These are phyloP conservation scores for Drosophila takahashii DNA, from an alignment of 1,140 invertebrate genomes.

Conservation along the genomic window DNA sequence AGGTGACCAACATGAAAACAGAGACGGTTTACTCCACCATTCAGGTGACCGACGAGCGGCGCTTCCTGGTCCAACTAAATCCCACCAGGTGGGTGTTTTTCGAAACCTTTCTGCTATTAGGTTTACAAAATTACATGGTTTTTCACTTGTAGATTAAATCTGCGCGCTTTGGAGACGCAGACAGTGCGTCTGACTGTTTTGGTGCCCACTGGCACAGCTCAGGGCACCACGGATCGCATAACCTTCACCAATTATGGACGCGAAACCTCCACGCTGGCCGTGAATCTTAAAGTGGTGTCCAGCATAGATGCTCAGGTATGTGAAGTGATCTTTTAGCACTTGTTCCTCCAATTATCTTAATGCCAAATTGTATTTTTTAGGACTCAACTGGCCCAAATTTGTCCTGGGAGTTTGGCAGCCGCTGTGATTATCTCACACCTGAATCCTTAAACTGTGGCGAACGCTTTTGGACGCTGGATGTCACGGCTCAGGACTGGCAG, in stretches of 20 bases:
- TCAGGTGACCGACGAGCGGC: slow-evolving; percentile 86
- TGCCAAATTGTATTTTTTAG: slow-evolving; percentile 22
- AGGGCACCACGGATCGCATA: slow-evolving; percentile 86
- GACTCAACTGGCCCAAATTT: slow-evolving; percentile 83
- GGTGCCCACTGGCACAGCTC: slow-evolving; percentile 84
- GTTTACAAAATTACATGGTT: not conserved
- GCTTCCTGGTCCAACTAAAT: slow-evolving; percentile 85
- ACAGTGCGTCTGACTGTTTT: slow-evolving; percentile 86
- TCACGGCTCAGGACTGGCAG: slow-evolving; percentile 86
- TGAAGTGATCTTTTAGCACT: not conserved
- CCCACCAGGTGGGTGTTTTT: slow-evolving; percentile 62
- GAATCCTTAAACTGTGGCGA: slow-evolving; percentile 85
- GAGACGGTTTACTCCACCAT: slow-evolving; percentile 85
- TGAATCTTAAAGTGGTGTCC: slow-evolving; percentile 73
- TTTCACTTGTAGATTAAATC: slow-evolving; percentile 66
- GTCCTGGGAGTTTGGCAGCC: slow-evolving; percentile 85
- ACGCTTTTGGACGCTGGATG: slow-evolving; percentile 87
- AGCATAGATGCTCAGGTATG: slow-evolving; percentile 69
- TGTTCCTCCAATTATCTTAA: not conserved
- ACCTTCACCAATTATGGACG: slow-evolving; percentile 86
- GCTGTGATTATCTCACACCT: slow-evolving; percentile 65
- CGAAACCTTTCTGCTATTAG: not conserved
- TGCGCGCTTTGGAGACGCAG: slow-evolving; percentile 85
- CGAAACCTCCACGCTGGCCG: slow-evolving; percentile 60
- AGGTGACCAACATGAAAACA: slow-evolving; percentile 86